These are phyloP conservation scores for Bombus ignitus DNA, from an alignment of 1,140 invertebrate genomes.

Conservation along the genomic window DNA sequence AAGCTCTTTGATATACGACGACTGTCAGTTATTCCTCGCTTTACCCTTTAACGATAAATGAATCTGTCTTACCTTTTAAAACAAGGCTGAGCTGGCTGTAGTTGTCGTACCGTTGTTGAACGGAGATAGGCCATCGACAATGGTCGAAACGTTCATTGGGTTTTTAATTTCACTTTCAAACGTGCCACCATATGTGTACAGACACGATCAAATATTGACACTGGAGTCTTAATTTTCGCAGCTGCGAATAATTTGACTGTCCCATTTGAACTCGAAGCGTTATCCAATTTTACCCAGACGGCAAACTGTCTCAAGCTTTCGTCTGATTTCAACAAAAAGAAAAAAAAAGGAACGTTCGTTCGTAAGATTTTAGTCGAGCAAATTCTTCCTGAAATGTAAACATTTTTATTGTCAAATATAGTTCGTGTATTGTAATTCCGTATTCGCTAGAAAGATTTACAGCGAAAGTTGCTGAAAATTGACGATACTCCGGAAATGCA, in stretches of 20 bases:
- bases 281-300: slow-evolving; percentile 26
- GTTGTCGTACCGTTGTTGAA: neutral
- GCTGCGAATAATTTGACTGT: slow-evolving; percentile 53
- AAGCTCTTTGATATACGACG: neutral
- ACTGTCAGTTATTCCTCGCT: neutral
- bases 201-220: slow-evolving; percentile 55
- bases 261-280: neutral
- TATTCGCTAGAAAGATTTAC: neutral
- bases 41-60: no score
- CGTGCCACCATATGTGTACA: neutral
- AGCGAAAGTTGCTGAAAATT: neutral
- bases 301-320: slow-evolving; percentile 19
- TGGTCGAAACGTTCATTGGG: neutral
- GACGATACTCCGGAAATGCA: neutral
- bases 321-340: neutral
- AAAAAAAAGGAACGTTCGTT: neutral
- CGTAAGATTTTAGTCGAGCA: no score
- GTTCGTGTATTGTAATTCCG: no score
- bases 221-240: slow-evolving; percentile 52
- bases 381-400: no score
- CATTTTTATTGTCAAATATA: no score
- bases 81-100: neutral
- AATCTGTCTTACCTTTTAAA: neutral
- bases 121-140: neutral
- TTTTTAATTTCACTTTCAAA: slow-evolving; percentile 43